Evolutionary conservation across 2,888 invertebrate genomes (phyloP).

Genomic region (Xanthostigma xanthostigma): DNA sequence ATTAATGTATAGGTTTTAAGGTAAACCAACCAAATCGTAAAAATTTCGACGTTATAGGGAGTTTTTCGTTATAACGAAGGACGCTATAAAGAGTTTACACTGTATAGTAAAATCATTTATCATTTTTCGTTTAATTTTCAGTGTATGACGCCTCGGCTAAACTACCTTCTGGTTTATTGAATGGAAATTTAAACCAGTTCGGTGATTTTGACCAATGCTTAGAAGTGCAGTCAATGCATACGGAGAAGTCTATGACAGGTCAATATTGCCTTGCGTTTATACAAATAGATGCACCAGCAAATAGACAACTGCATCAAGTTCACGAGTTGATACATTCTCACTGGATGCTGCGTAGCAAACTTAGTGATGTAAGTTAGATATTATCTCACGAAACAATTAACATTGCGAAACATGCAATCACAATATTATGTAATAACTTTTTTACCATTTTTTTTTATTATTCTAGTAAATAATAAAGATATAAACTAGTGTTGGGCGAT

Average conservation of each 20-base stretch:
- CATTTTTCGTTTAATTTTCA: constrained; percentile 10
- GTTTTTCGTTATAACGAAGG: too few species aligned
- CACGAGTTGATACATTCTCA: constrained; percentile 43
- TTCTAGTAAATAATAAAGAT: too few species aligned
- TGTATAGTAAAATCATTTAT: too few species aligned
- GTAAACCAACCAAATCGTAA: too few species aligned
- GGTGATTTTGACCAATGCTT: constrained; percentile 29
- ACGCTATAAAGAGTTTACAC: too few species aligned
- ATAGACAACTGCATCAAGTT: constrained; percentile 31
- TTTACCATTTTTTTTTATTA: too few species aligned
- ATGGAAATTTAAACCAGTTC: constrained; percentile 28
- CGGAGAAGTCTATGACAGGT: constrained; percentile 30
- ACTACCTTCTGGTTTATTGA: constrained; percentile 27
- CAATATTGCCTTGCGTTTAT: constrained; percentile 51
- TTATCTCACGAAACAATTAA: too few species aligned
- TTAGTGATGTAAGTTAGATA: constrained; percentile 45
- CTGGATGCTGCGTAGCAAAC: constrained; percentile 44
- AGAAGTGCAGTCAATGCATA: constrained; percentile 16
- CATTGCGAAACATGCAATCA: too few species aligned
- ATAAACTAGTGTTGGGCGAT: too few species aligned
- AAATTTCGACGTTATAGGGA: too few species aligned
- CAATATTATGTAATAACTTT: too few species aligned
- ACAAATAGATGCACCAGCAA: constrained; percentile 36
- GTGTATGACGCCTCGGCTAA: constrained; percentile 31
- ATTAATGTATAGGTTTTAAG: too few species aligned